Evolutionary conservation across 2,797 vertebrate genomes (phyloP).

Genomic region (Lithobates pipiens): DNA sequence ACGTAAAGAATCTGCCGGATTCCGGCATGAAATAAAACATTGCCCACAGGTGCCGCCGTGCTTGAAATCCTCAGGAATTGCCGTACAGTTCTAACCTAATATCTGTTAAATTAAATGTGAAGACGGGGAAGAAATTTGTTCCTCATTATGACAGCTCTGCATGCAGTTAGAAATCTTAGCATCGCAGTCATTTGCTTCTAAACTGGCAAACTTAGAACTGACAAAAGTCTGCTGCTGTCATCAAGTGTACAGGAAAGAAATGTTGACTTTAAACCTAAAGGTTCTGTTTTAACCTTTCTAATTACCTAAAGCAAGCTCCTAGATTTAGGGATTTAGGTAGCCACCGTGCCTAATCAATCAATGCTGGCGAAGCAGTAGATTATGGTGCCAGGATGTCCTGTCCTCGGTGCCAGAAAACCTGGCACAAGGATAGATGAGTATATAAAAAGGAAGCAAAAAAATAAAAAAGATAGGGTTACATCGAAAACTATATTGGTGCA

Average conservation of each 20-base stretch:
- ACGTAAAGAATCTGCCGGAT: not conserved
- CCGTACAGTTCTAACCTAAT: not conserved
- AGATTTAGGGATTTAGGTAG: not conserved
- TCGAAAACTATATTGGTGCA: no score
- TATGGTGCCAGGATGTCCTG: not conserved
- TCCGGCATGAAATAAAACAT: not conserved
- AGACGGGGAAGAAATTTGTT: not conserved
- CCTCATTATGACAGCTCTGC: not conserved
- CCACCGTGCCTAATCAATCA: not conserved
- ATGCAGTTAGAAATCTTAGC: slow-evolving; percentile 32
- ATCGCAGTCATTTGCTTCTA: slow-evolving; percentile 16
- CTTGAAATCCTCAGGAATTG: not conserved
- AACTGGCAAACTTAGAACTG: slow-evolving; percentile 1
- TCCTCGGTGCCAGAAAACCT: not conserved
- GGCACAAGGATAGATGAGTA: no score
- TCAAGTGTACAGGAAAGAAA: not conserved
- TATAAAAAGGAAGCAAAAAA: no score
- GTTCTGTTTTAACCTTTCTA: not conserved
- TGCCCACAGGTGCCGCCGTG: not conserved
- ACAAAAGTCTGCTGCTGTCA: not conserved
- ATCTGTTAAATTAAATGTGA: slow-evolving; percentile 3
- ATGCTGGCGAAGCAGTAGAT: not conserved
- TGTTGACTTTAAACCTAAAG: not conserved
- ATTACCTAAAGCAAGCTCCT: not conserved
- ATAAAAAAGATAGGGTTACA: no score